Conservation (phyloP, 2,113 vertebrate species). For the Elachura formosa region DNA sequence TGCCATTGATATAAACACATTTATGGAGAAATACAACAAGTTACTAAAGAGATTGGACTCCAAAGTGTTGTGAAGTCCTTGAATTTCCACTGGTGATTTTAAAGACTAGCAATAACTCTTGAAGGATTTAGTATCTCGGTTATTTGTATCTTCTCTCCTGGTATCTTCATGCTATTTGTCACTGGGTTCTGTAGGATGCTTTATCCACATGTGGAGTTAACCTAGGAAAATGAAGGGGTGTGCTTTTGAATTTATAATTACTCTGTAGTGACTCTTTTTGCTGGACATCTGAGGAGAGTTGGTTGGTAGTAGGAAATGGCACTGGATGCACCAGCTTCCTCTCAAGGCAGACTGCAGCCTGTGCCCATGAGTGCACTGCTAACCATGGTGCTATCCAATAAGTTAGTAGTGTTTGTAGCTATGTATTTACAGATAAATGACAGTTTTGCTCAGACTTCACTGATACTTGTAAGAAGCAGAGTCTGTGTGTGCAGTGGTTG, state of each 20-base stretch:
- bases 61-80: neutral
- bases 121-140: neutral
- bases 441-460: neutral
- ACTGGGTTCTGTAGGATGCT: neutral
- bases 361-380: fast-evolving
- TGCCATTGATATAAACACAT: neutral
- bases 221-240: neutral
- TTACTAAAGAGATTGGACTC: neutral
- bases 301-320: neutral
- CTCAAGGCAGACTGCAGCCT: neutral
- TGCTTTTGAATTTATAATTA: neutral
- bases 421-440: too few species aligned
- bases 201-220: neutral
- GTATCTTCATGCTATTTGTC: neutral
- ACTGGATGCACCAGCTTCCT: neutral
- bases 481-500: neutral
- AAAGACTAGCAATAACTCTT: neutral
- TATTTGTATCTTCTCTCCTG: neutral
- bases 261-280: neutral
- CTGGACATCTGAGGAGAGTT: too few species aligned
- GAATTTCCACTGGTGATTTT: neutral
- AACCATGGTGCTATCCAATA: fast-evolving
- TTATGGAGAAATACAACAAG: neutral
- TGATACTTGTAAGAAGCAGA: neutral
- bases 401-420: neutral